Evolutionary conservation across 2,113 vertebrate species (phyloP).

Genomic region (Epinephelus fuscoguttatus): DNA sequence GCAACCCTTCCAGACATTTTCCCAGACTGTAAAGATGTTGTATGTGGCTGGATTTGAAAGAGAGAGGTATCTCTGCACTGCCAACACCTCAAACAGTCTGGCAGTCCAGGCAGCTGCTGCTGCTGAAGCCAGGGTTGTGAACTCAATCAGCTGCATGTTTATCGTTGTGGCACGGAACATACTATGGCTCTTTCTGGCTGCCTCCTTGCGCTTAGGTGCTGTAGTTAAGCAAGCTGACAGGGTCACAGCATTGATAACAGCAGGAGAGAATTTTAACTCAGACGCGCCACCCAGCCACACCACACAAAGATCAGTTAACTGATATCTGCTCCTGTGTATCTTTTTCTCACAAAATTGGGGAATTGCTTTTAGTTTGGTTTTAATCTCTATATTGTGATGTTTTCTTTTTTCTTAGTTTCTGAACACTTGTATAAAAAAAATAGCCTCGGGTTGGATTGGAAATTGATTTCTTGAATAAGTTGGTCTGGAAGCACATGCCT

Average conservation of each 20-base stretch:
- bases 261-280: conserved; percentile 49
- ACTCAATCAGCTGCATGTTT: conserved; percentile 82
- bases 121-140: conserved; percentile 75
- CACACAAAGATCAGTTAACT: conserved; percentile 38
- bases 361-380: conserved; percentile 16
- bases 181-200: conserved; percentile 45
- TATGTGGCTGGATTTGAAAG: conserved; percentile 46
- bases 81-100: conserved; percentile 52
- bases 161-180: conserved; percentile 64
- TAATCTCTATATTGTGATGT: conserved; percentile 2
- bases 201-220: conserved; percentile 48
- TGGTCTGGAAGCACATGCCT: conserved; percentile 45
- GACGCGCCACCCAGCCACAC: conserved; percentile 21
- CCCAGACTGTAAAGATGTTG: conserved; percentile 46
- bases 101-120: conserved; percentile 51
- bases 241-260: conserved; percentile 64
- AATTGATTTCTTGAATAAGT: conserved; percentile 60
- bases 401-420: not conserved
- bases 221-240: conserved; percentile 60
- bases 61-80: conserved; percentile 49
- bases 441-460: conserved; percentile 14
- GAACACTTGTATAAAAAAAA: conserved; percentile 9
- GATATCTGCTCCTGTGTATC: conserved; percentile 38
- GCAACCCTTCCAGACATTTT: conserved; percentile 8
- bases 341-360: not conserved